phyloP scores from a whole-genome alignment of 1,140 invertebrate species.

The Ylistrum balloti region DNA sequence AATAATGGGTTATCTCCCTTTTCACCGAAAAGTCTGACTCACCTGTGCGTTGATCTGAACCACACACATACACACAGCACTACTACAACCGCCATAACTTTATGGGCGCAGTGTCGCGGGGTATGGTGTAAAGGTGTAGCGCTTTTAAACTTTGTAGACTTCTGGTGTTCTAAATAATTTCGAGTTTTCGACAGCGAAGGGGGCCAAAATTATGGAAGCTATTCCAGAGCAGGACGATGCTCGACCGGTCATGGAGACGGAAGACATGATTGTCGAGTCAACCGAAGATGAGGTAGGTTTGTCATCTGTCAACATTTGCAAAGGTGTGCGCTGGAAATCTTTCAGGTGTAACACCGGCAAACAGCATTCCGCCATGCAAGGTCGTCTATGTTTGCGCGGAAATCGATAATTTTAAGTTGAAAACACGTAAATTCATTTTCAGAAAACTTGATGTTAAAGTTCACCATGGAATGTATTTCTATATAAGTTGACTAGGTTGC shows the following conservation, averaged over 20 bases:
- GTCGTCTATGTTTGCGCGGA: slow-evolving; percentile 22
- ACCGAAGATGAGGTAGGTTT: slow-evolving; percentile 29
- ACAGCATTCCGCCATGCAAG: slow-evolving; percentile 4
- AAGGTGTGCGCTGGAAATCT: not conserved
- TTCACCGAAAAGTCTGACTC: not conserved
- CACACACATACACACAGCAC: not conserved
- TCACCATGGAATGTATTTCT: not conserved
- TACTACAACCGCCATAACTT: not conserved
- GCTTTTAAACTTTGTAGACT: not conserved
- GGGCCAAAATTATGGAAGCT: slow-evolving; percentile 29
- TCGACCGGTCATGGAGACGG: not conserved
- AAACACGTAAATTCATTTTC: not conserved
- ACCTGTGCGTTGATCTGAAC: not conserved
- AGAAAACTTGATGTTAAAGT: not conserved
- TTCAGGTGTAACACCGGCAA: not conserved
- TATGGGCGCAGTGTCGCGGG: not conserved
- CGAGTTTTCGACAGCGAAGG: slow-evolving; percentile 13
- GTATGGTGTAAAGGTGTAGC: not conserved
- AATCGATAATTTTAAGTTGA: not conserved
- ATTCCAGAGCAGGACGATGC: slow-evolving; percentile 18
- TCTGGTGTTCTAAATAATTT: not conserved
- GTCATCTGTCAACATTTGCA: slow-evolving; percentile 19
- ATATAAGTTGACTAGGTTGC: not conserved
- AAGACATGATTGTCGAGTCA: not conserved
- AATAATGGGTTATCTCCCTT: slow-evolving; percentile 33